Percentiles rank a stretch among this genome's conserved stretches.
phyloP scores from a whole-genome alignment of 2,888 invertebrate genomes.

The Scaeva pyrastri region DNA sequence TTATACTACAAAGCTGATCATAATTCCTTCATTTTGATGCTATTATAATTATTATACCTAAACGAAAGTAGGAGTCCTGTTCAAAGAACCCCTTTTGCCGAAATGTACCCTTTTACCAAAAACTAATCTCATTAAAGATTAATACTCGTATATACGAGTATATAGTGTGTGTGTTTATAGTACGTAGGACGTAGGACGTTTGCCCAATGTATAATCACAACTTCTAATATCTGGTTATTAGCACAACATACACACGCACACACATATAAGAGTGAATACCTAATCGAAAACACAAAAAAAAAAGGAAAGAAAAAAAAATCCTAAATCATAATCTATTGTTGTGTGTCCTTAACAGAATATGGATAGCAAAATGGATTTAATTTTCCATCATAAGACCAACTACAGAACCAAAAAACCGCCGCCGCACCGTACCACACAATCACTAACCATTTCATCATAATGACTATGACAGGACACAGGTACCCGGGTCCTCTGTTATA shows the following conservation, averaged over 20 bases:
- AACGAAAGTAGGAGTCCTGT: neutral
- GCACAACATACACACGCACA: neutral
- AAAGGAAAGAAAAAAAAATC: slow-evolving; percentile 10
- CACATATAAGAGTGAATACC: no score
- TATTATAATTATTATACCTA: slow-evolving; percentile 1
- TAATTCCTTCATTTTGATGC: slow-evolving; percentile 16
- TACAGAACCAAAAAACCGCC: neutral
- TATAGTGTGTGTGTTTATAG: no score
- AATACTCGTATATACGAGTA: neutral
- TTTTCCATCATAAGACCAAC: slow-evolving; percentile 50
- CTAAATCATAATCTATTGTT: slow-evolving; percentile 30
- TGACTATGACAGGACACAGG: neutral
- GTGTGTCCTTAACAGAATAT: slow-evolving; percentile 29
- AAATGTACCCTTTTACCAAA: neutral
- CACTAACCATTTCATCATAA: slow-evolving; percentile 35
- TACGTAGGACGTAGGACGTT: no score
- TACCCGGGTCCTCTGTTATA: neutral
- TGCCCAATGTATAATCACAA: slow-evolving; percentile 2
- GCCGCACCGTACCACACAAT: neutral
- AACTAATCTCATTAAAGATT: slow-evolving; percentile 33
- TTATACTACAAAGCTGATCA: slow-evolving; percentile 14
- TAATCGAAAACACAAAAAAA: slow-evolving; percentile 7
- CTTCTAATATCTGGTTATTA: slow-evolving; percentile 38
- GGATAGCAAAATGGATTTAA: slow-evolving; percentile 60
- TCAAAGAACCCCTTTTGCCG: neutral